Percentiles rank a stretch among this genome's conserved stretches.
Conservation (phyloP, 64 coral and sea anemone species). For the Pachyseris speciosa region DNA sequence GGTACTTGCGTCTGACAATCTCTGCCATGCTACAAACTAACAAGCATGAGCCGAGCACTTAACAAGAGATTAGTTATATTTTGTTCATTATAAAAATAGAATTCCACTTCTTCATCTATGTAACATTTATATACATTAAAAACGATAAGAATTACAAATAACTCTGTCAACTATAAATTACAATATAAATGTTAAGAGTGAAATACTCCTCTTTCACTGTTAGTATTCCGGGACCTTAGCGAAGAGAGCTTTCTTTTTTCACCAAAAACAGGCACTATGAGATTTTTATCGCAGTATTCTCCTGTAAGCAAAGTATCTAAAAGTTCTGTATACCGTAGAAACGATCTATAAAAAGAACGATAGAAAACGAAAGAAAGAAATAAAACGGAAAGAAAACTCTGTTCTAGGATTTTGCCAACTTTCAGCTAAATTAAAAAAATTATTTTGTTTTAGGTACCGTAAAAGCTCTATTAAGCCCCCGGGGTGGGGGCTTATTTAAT, state of each 20-base stretch:
- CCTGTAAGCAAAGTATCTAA: too few relatives aligned
- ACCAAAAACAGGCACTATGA: too few relatives aligned
- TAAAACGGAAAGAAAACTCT: too few relatives aligned
- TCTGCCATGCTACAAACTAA: not conserved
- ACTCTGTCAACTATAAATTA: slow-evolving; percentile 23
- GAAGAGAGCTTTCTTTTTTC: not conserved
- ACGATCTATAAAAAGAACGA: too few relatives aligned
- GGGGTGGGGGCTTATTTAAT: too few relatives aligned
- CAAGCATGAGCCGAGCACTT: not conserved
- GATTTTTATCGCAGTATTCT: too few relatives aligned
- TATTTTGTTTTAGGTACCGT: too few relatives aligned
- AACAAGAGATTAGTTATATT: not conserved
- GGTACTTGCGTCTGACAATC: not conserved
- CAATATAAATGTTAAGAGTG: not conserved
- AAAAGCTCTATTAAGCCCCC: too few relatives aligned
- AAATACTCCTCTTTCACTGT: not conserved
- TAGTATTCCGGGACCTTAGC: not conserved
- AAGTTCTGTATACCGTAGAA: too few relatives aligned
- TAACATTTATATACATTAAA: slow-evolving; percentile 22
- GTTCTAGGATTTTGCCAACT: too few relatives aligned
- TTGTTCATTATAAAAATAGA: slow-evolving; percentile 23
- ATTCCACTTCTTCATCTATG: not conserved
- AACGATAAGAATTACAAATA: not conserved
- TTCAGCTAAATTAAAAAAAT: too few relatives aligned
- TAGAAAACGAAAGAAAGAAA: too few relatives aligned